Evolutionary conservation across 2,888 invertebrate species (phyloP).

Genomic region (Apomyelois bistriatella): DNA sequence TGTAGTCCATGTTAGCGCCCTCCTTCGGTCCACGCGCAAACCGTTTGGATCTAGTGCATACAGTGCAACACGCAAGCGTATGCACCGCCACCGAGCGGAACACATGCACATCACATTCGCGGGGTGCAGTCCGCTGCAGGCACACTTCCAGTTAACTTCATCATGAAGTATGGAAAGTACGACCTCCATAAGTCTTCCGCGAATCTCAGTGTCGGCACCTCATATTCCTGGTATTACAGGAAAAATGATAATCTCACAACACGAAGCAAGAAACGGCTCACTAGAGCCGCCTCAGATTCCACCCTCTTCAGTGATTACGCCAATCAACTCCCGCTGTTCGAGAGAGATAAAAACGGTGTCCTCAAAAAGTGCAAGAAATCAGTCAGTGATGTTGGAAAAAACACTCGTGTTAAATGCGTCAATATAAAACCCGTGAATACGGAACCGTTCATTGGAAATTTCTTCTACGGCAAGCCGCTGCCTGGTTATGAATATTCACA

Average conservation of each 20-base stretch:
- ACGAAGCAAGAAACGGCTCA: constrained; percentile 53
- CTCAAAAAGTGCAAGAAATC: constrained; percentile 64
- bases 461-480: constrained; percentile 69
- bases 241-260: constrained; percentile 59
- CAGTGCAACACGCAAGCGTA: constrained; percentile 49
- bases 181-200: constrained; percentile 71
- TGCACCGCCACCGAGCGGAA: constrained; percentile 53
- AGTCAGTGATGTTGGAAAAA: constrained; percentile 63
- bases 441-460: constrained; percentile 72
- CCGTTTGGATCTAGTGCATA: constrained; percentile 47
- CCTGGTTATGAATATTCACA: constrained; percentile 58
- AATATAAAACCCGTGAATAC: constrained; percentile 63
- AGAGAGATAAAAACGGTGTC: constrained; percentile 49
- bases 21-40: constrained; percentile 35
- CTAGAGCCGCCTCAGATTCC: constrained; percentile 67
- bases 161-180: constrained; percentile 78
- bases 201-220: constrained; percentile 69
- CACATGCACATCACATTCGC: constrained; percentile 56
- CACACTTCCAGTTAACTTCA: constrained; percentile 46
- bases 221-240: constrained; percentile 75
- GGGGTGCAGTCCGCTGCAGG: constrained; percentile 51
- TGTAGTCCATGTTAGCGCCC: constrained; percentile 46
- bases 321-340: constrained; percentile 71
- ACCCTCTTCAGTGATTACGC: constrained; percentile 76
- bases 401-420: constrained; percentile 57